Evolutionary conservation across 2,797 vertebrate species (phyloP), one percentile per base, ranked within the genome.

Genomic region (Parauchenoglanis ngamensis): DNA sequence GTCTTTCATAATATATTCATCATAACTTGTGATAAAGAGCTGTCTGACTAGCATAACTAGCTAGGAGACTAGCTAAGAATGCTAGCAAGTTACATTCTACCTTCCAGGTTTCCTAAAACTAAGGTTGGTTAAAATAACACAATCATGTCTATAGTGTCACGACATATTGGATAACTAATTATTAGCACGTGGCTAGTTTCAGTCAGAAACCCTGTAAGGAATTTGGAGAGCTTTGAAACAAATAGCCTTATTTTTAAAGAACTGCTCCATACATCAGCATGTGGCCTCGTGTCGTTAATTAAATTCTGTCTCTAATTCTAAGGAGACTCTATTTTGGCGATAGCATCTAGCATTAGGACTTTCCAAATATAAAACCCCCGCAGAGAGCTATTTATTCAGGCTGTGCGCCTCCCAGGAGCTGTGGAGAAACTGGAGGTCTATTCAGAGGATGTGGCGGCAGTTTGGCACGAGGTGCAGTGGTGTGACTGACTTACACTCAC

Each of bases 351-450:
- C 87, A 87, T 89, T 89, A 79, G 79, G 65, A 31, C 83, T 57
- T 90, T 88, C 88, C 86, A 89, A 89, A 90, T 87, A 88, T 89
- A 90, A 89, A 88, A 7, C 23, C n/a, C 23, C 68, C 0, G 15
- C 70, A 57, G 83, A 68, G 87, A 78, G 63, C 78, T 85, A 21
- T 77, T 88, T 88, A 73, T 88, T 52, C 72, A 65, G 52, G 44
- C 56, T 52, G 46, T 31, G 67, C 6, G 77, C 68, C 68, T 82
- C 52, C 40, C 49, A 44, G 23, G 78, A 73, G 73, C 61, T 67
- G 57, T 28, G 19, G 35, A 59, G 13, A 65, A 82, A 40, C 82
- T 59, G 3, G 35, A 79, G 87, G 79, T 86, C 87, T 89, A 82
- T 76, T 82, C 61, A 57, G 81, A 81, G 88, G 28, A 52, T 49